phyloP scores from a whole-genome alignment of 2,113 vertebrate species.

The Indicator maculatus region DNA sequence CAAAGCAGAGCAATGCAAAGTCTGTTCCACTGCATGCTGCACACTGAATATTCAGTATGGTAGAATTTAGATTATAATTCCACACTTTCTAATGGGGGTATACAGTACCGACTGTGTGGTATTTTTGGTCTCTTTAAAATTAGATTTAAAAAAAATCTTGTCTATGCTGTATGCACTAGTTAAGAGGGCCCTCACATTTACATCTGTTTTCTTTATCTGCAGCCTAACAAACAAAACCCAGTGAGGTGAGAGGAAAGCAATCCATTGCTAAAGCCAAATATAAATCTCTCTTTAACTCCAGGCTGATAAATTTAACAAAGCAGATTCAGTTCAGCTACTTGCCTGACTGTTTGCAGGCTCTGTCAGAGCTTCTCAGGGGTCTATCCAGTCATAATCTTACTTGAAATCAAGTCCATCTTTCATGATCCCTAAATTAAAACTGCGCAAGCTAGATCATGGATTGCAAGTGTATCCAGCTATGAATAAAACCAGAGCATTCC shows the following conservation, averaged over 20 bases:
- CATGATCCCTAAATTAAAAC: background rate
- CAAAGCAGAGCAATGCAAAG: background rate
- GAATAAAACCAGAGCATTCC: background rate
- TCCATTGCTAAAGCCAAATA: constrained; percentile 15
- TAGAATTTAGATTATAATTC: background rate
- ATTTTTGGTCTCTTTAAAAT: background rate
- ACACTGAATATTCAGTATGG: background rate
- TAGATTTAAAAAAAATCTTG: background rate
- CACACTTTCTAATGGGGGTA: background rate
- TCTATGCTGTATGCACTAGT: background rate
- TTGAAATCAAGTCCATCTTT: constrained; percentile 8
- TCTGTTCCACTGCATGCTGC: background rate
- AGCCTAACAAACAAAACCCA: background rate
- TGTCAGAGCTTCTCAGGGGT: background rate
- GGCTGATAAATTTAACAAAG: background rate
- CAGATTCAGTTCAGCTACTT: background rate
- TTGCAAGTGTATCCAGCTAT: background rate
- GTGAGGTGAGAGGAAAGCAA: background rate
- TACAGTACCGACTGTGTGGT: background rate
- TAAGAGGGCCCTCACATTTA: background rate
- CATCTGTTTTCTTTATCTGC: constrained; percentile 20
- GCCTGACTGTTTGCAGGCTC: background rate
- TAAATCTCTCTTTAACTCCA: background rate
- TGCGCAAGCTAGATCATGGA: background rate
- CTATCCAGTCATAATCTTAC: background rate